phyloP scores from a whole-genome alignment of 2,888 invertebrate species.

The Drosophila lutescens region DNA sequence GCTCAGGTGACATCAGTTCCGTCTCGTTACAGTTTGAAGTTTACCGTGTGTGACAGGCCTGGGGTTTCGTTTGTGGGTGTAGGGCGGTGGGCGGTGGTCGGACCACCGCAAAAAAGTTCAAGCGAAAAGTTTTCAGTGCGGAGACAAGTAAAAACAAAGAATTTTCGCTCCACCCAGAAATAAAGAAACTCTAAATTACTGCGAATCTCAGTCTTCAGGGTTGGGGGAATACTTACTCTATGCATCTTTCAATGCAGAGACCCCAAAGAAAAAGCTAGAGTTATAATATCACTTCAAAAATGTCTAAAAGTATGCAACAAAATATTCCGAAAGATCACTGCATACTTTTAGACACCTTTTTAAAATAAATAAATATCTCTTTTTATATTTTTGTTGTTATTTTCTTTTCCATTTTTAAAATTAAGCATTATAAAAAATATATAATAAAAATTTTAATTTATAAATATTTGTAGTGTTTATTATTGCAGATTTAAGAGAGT shows the following conservation, averaged over 20 bases:
- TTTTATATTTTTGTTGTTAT: no score
- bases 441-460: no score
- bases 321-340: not conserved
- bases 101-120: conserved; percentile 18
- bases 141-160: conserved; percentile 32
- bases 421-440: no score
- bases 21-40: conserved; percentile 79
- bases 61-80: conserved; percentile 29
- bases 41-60: conserved; percentile 72
- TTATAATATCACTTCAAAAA: not conserved
- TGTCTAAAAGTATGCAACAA: no score
- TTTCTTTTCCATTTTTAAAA: no score
- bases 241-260: not conserved
- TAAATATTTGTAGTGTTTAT: not conserved
- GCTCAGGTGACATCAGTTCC: conserved; percentile 77
- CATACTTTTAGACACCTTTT: not conserved
- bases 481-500: not conserved
- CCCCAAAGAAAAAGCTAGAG: no score
- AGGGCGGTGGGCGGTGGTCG: conserved; percentile 38
- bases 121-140: conserved; percentile 49
- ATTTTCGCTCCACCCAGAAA: conserved; percentile 1
- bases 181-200: not conserved
- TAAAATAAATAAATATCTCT: no score
- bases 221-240: not conserved
- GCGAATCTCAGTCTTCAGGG: not conserved